phyloP scores from a whole-genome alignment of 1,140 invertebrate species.

The Eupeodes corollae region DNA sequence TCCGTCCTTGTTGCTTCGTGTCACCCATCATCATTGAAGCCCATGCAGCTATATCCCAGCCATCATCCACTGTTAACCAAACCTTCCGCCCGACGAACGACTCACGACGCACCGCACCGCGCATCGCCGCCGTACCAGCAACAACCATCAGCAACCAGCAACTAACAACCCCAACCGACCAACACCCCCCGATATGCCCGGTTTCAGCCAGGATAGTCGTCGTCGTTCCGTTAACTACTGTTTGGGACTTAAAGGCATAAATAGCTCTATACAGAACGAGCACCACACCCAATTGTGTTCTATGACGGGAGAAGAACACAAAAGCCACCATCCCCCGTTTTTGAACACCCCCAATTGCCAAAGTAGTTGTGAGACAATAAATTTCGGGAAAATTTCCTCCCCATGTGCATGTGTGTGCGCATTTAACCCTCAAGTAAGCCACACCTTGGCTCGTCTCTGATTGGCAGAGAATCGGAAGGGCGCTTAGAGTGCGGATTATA shows the following conservation, averaged over 20 bases:
- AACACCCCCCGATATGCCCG: not conserved
- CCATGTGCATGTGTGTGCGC: conserved; percentile 3
- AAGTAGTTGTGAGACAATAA: no score
- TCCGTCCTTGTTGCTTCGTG: conserved; percentile 40
- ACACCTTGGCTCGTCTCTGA: conserved; percentile 32
- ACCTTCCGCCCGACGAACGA: not conserved
- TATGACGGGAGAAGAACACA: no score
- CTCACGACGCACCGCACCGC: conserved; percentile 10
- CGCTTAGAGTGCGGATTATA: conserved; percentile 1
- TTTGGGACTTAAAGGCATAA: no score
- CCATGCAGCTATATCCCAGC: not conserved
- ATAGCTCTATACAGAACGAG: no score
- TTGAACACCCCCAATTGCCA: no score
- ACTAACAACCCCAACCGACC: not conserved
- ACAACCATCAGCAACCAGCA: not conserved
- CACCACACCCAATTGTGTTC: no score
- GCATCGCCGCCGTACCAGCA: conserved; percentile 6
- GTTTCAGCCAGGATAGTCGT: not conserved
- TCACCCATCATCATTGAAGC: conserved; percentile 28
- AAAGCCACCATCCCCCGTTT: no score
- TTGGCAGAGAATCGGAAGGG: conserved; percentile 23
- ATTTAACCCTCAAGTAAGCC: conserved; percentile 13
- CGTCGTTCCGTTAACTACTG: no score
- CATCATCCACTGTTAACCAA: not conserved
- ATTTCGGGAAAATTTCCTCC: no score